Base-by-base conservation (phyloP, 1,140 invertebrate genomes). In the Neodiprion fabricii region DNA sequence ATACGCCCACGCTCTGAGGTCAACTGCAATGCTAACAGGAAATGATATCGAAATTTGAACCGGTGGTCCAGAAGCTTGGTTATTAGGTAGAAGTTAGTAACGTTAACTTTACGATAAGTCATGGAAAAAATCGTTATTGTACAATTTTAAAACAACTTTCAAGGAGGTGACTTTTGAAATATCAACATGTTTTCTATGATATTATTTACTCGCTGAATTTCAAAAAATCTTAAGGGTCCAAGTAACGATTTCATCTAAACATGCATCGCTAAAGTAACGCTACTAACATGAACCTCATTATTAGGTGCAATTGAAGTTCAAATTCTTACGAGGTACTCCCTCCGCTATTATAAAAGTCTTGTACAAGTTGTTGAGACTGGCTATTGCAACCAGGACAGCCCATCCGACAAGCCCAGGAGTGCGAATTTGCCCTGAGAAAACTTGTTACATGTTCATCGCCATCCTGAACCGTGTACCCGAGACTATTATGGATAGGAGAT, bases 1-100 rank as follows among this genome's bases (percentile, higher is more conserved):
- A 83, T 96, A 96, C 2, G 96, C 92, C 0, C 93, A 90, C 14
- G 89, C 89, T 67, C 94, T 91, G 7, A 96, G 82, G 83, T 96
- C 94, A 4, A 93, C 91, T 10, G 94, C 91, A 77, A 96, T 95
- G 49, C 94, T 94, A 80, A 21, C 82, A 21, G 23, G 48, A 21
- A 65, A 66, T 69, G 9, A 53, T 82, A 81, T 9, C 76, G 79
- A 53, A 75, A 70, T 71, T 61, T 14, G 77, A 79, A 48, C 21
- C 23, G 72, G 69, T 68, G 21, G 9, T 48, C 11, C 7, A 50
- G 73, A 68, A 49, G n/a, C 23, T 73, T 68, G 9, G 73, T 21
- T 74, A 17, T 1, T 17, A 28, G 11, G 14, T 21, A 61, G 8
- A 5, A n/a, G 73, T 14, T 49, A 40, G 17, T 21, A 21, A 21